Evolutionary conservation across 2,113 vertebrate species (phyloP), one percentile per base, ranked within the genome.

Genomic region (Coreoperca whiteheadi): DNA sequence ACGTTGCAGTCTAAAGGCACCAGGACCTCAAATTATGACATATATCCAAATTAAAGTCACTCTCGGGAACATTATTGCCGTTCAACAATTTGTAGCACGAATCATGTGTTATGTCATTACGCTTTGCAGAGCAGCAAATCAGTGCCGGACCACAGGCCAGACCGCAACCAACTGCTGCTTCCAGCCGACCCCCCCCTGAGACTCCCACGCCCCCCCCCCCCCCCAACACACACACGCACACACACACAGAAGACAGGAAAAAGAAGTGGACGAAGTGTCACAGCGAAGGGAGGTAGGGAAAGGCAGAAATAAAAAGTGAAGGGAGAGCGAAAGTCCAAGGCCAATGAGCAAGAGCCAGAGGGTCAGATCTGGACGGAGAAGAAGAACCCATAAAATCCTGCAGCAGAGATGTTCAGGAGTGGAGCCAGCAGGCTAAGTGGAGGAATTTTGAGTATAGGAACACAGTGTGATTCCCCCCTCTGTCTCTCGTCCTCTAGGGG

Each of bases 361-460:
- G 57, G 67, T 79, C 67, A 57, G 76, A 69, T 74, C 16, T 10
- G 34, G 87, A 76, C 66, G 65, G 53, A 70, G 57, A 51, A 70
- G 41, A 70, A 61, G 68, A 84, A 81, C 46, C 77, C 61, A 61
- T 82, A 41, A 74, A 78, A 81, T 86, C 59, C 73, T 73, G 68
- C 57, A 59, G 46, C 41, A 11, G 43, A 63, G 60, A 67, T 30
- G 0, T 73, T 4, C 20, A 66, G 79, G 50, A 75, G 34, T 23
- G 23, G 54, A 56, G 4, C 78, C 80, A 79, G 61, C 48, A 54
- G 43, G 66, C 28, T n/a, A 59, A 74, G 41, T 61, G 43, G 83
- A 92, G 74, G 79, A 91, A 92, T 94, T 92, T 91, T 90, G 82
- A 92, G 88, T 87, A 80, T 14, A 87, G 73, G 92, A 94, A 93